These are phyloP conservation scores for Tupiocoris notatus DNA, from an alignment of 2,888 invertebrate species.

Conservation along the genomic window DNA sequence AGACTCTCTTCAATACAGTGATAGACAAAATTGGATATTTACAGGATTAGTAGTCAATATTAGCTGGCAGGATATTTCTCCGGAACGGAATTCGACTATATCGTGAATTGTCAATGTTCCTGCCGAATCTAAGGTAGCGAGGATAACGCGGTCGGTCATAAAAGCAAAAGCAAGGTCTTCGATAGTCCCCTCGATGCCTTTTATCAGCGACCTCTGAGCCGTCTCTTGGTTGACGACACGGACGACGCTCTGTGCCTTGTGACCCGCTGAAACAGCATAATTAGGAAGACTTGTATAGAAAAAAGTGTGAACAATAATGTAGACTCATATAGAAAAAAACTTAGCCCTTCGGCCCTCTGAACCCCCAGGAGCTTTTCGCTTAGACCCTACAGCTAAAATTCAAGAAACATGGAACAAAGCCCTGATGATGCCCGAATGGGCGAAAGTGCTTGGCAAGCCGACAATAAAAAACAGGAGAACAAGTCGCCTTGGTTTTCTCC, in stretches of 20 bases:
- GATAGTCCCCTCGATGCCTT: slow-evolving; percentile 84
- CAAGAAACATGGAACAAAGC: no score
- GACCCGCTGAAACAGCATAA: slow-evolving; percentile 59
- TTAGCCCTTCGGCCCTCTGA: no score
- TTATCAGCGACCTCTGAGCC: slow-evolving; percentile 74
- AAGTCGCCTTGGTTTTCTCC: no score
- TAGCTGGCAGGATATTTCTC: slow-evolving; percentile 57
- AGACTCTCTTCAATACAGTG: no score
- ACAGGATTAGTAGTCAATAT: slow-evolving; percentile 28
- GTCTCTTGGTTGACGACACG: slow-evolving; percentile 77
- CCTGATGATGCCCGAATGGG: no score
- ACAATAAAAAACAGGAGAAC: no score
- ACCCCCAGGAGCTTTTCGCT: no score
- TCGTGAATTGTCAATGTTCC: slow-evolving; percentile 81
- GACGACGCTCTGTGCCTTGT: slow-evolving; percentile 21
- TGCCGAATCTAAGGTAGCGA: slow-evolving; percentile 84
- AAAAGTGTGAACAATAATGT: no score
- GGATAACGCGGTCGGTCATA: slow-evolving; percentile 69
- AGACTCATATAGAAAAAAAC: no score
- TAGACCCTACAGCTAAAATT: no score
- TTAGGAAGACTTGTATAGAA: no score
- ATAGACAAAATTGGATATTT: background rate
- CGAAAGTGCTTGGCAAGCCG: no score
- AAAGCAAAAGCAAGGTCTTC: slow-evolving; percentile 90
- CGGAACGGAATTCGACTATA: slow-evolving; percentile 63